Percentiles rank a stretch among this genome's conserved stretches.
Conservation (phyloP, 1,140 invertebrate genomes). For the Cyclargus thomasi region DNA sequence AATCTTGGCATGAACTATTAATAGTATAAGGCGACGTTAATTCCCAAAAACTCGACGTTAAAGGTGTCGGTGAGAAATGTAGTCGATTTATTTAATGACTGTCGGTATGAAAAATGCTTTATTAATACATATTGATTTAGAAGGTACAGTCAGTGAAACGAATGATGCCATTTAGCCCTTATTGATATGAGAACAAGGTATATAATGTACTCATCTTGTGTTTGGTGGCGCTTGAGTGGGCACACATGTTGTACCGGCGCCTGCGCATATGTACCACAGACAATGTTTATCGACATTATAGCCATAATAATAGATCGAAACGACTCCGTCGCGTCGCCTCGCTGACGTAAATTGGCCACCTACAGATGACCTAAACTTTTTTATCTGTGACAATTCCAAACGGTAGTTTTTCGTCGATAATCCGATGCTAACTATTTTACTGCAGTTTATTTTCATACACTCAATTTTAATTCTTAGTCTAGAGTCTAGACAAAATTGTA, state of each 20-base stretch:
- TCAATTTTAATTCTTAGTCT: too few species aligned
- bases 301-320: neutral
- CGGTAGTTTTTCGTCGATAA: neutral
- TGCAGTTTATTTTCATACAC: too few species aligned
- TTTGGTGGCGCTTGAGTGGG: constrained; percentile 6
- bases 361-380: constrained; percentile 8
- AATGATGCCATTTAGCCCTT: too few species aligned
- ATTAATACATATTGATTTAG: constrained; percentile 4
- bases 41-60: neutral
- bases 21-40: neutral
- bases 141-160: neutral
- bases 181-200: too few species aligned
- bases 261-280: constrained; percentile 1
- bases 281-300: neutral
- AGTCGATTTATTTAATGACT: constrained; percentile 8
- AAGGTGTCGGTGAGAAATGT: constrained; percentile 2
- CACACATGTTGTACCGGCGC: neutral
- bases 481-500: too few species aligned
- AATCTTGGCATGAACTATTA: neutral
- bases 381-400: neutral
- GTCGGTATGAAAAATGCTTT: constrained; percentile 6
- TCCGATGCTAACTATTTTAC: too few species aligned
- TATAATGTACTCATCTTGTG: neutral
- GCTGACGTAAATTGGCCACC: neutral
- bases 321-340: neutral